Evolutionary conservation across 2,113 vertebrate genomes (phyloP), one percentile per base, ranked within the genome.

Genomic region (Seriola quinqueradiata): DNA sequence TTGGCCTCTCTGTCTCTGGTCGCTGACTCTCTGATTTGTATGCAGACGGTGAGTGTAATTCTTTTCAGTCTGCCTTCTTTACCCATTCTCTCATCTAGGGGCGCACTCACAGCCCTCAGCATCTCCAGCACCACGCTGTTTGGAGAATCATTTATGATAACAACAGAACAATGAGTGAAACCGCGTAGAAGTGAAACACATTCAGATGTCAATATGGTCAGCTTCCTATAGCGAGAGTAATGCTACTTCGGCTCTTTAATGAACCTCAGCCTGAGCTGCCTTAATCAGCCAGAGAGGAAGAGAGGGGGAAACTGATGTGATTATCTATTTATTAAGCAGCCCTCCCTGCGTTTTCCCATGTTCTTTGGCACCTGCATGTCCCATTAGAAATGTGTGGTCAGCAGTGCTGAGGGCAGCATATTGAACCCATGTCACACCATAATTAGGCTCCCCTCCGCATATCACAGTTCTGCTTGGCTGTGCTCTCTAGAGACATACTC

Each of bases 341-440:
- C 42, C 66, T 81, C 73, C 73, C 57, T 16, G 44, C 42, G 28
- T 86, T 84, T 84, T 55, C 83, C 77, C 60, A 68, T 81, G 85
- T 84, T 88, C 72, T 74, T 55, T 87, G 81, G 88, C 91, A 88
- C 87, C 87, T 87, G 77, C 75, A 14, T 67, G 83, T 89, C 90
- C 90, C 85, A 82, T 89, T 87, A 92, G 85, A 79, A 83, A 74
- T 70, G 84, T 79, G 69, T 40, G 88, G 87, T 90, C 92, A 93
- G 91, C 87, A 90, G 85, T 90, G 91, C 90, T 94, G 88, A 93
- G 87, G 87, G 78, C 85, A 90, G 91, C 93, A 89, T 70, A 79
- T 79, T 84, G 90, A 84, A 85, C 85, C 76, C 0, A 17, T 61
- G 57, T 84, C 83, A 67, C 83, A 57, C 73, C 69, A 70, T 93